Percentiles rank a stretch among this genome's conserved stretches.
These are phyloP conservation scores for Myrmecophaga tridactyla DNA, from an alignment of 2,113 vertebrate genomes.

Conservation along the genomic window DNA sequence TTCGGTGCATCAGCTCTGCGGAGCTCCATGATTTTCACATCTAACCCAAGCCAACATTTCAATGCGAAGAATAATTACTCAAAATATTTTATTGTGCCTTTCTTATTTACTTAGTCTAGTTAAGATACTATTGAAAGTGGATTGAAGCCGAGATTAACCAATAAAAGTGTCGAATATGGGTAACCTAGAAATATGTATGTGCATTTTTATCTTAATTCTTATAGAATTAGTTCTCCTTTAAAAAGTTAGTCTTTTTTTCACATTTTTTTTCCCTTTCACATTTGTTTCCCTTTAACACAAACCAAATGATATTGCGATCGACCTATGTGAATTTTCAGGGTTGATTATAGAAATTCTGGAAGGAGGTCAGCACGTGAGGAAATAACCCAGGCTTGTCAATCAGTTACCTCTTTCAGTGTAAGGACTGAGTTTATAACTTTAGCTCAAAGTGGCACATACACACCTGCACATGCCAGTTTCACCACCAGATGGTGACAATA, in stretches of 20 bases:
- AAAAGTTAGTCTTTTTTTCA: not conserved
- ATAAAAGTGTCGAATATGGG: not conserved
- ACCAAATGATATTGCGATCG: not conserved
- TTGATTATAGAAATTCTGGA: not conserved
- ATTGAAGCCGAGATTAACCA: not conserved
- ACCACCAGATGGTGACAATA: conserved; percentile 62
- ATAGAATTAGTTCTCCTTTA: not conserved
- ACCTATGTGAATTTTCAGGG: not conserved
- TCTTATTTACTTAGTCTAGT: not conserved
- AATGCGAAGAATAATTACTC: not conserved
- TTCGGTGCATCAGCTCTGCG: not conserved
- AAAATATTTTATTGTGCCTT: not conserved
- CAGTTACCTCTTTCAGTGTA: not conserved
- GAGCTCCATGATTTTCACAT: not conserved
- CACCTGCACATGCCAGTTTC: not conserved
- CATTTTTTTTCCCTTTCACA: too few relatives aligned
- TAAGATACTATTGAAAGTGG: not conserved
- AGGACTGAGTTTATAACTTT: not conserved
- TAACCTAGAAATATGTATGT: not conserved
- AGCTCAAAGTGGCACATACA: not conserved
- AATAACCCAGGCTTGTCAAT: not conserved
- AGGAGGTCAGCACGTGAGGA: not conserved
- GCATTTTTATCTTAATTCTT: not conserved
- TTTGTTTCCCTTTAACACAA: conserved; percentile 2
- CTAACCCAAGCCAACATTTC: not conserved